Evolutionary conservation across 2,888 invertebrate species (phyloP), one percentile per base, ranked within the genome.

Genomic region (Thymelicus acteon): DNA sequence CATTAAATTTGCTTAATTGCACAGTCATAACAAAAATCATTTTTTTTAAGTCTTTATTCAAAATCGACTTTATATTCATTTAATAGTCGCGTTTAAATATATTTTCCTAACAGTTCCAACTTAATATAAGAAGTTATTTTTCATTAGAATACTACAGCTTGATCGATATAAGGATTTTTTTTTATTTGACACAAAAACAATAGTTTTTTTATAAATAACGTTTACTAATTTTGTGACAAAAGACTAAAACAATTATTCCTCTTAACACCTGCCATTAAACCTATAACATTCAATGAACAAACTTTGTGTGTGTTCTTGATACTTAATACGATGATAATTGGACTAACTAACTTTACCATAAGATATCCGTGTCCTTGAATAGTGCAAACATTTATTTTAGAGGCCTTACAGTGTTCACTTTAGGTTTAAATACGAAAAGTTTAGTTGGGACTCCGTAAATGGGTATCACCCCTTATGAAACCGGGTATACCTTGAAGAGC

Each of bases 191-290:
- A 52, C 15, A 54, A 19, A 54, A 54, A 54, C 24, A 54, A 24
- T 5, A 10, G 24, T 54, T 54, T 12, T 12, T 24, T 54, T 54
- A 54, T 12, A 54, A 54, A 54, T 24, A 54, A 54, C 54, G 31
- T 54, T 24, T 54, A 24, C 19, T 54, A 54, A 54, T 58, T 58
- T 58, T 58, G 58, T 58, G 58, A 58, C 58, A 37, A 7, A 58
- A n/a, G 58, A 58, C 58, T 39, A 58, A 37, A 58, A 61, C 3
- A 15, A 24, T 31, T 13, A 44, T 8, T 61, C 12, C 10, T 12
- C 54, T 44, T 61, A 15, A 15, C n/a, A 44, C 7, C 6, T 12
- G 54, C 54, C 19, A 54, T 19, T 24, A 24, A 54, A 54, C 10
- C 8, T 54, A 54, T 54, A 54, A 54, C 54, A 54, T 24, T 19